Conservation (phyloP, 2,888 invertebrate species). For the Phorcus lineatus region DNA sequence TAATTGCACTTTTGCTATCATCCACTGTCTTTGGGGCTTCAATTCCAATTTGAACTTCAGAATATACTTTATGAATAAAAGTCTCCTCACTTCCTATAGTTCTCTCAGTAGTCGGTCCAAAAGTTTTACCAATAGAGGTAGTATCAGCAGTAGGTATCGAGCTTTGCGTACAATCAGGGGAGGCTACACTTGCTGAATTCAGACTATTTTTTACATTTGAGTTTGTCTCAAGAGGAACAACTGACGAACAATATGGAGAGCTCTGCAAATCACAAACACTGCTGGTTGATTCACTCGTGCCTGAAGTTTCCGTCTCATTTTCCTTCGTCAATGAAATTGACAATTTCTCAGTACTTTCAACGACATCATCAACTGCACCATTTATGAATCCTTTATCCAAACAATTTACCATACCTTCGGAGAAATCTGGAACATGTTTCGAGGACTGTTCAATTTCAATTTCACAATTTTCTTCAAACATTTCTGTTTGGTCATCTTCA, state of each 20-base stretch:
- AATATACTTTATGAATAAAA: too few species aligned
- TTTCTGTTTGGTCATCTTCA: neutral
- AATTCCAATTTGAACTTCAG: neutral
- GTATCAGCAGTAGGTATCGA: neutral
- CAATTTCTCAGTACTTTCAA: too few species aligned
- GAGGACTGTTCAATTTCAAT: neutral
- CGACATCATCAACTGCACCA: neutral
- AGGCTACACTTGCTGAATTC: neutral
- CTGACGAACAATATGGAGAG: too few species aligned
- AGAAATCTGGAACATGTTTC: conserved; percentile 20
- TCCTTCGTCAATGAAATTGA: neutral
- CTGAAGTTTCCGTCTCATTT: conserved; percentile 24
- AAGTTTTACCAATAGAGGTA: neutral
- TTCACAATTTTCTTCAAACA: neutral
- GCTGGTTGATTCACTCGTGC: neutral
- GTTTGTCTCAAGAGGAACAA: too few species aligned
- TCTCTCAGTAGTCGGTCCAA: neutral
- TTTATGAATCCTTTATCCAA: conserved; percentile 37
- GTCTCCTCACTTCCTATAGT: neutral
- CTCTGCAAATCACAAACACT: too few species aligned
- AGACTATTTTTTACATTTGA: too few species aligned
- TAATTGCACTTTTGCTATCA: neutral
- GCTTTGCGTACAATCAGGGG: neutral
- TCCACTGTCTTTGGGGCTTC: neutral
- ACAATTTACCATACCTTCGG: conserved; percentile 34